Conservation (phyloP, 2,888 invertebrate species). For the Cataglyphis livida region DNA sequence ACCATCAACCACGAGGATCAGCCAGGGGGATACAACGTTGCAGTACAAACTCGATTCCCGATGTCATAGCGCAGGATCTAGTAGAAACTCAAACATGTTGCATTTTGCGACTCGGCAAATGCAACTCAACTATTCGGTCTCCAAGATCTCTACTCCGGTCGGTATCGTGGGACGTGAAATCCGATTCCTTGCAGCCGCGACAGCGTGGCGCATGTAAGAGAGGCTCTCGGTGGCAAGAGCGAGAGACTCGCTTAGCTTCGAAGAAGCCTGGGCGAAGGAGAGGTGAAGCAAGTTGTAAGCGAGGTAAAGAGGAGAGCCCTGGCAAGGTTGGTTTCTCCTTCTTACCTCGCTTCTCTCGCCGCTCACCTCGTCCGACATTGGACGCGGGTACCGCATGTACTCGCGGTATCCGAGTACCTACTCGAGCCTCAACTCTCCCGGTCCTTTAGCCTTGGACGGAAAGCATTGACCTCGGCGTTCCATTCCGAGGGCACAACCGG, state of each 20-base stretch:
- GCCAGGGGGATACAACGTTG: neutral
- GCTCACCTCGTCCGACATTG: constrained; percentile 59
- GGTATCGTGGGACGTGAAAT: constrained; percentile 40
- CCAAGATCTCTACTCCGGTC: constrained; percentile 15
- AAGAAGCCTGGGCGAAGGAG: constrained; percentile 56
- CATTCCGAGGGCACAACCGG: constrained; percentile 80
- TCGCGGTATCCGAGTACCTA: constrained; percentile 74
- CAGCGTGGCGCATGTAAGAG: constrained; percentile 48
- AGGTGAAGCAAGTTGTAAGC: constrained; percentile 70
- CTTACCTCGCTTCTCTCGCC: constrained; percentile 61
- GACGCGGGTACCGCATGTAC: constrained; percentile 66
- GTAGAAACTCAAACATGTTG: constrained; percentile 38
- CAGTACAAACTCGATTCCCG: constrained; percentile 27
- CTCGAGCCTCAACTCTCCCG: constrained; percentile 74
- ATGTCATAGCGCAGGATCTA: constrained; percentile 5
- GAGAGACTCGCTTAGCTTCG: constrained; percentile 68
- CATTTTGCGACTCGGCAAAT: constrained; percentile 31
- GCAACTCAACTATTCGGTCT: neutral
- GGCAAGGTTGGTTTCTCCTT: constrained; percentile 56
- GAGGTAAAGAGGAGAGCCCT: constrained; percentile 59
- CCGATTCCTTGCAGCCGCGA: constrained; percentile 45
- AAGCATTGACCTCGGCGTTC: constrained; percentile 83
- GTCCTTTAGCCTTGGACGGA: constrained; percentile 83
- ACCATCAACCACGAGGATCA: neutral
- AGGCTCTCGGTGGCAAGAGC: constrained; percentile 59